Conservation (phyloP, 2,113 vertebrate species). For the Lamprologus callipterus region DNA sequence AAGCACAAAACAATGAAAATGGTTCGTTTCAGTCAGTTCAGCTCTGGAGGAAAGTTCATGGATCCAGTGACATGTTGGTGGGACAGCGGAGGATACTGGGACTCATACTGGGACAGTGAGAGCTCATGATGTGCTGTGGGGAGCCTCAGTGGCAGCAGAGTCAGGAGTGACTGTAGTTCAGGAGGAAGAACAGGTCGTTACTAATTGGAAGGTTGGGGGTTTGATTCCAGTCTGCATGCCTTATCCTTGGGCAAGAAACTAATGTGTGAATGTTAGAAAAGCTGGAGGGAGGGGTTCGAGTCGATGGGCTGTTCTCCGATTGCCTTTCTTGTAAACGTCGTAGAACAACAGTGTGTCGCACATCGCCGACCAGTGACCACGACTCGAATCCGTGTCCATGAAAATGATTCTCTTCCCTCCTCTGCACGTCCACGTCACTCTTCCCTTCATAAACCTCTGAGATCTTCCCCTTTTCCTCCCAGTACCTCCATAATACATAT, state of each 20-base stretch:
- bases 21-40: neutral
- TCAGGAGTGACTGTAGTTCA: neutral
- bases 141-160: neutral
- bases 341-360: neutral
- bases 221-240: neutral
- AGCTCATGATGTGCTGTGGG: neutral
- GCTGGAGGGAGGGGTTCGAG: neutral
- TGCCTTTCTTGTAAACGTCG: neutral
- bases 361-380: neutral
- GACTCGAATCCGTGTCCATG: fast-evolving
- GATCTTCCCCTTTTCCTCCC: neutral
- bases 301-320: fast-evolving
- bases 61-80: neutral
- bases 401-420: neutral
- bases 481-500: fast-evolving
- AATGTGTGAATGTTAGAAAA: neutral
- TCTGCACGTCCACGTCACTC: neutral
- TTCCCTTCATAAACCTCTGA: neutral
- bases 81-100: neutral
- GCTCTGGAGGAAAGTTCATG: neutral
- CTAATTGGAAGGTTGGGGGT: neutral
- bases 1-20: neutral
- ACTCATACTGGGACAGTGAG: neutral
- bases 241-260: neutral
- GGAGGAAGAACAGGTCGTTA: fast-evolving